phyloP scores from a whole-genome alignment of 2,113 vertebrate species.

The Zosterops hypoxanthus region DNA sequence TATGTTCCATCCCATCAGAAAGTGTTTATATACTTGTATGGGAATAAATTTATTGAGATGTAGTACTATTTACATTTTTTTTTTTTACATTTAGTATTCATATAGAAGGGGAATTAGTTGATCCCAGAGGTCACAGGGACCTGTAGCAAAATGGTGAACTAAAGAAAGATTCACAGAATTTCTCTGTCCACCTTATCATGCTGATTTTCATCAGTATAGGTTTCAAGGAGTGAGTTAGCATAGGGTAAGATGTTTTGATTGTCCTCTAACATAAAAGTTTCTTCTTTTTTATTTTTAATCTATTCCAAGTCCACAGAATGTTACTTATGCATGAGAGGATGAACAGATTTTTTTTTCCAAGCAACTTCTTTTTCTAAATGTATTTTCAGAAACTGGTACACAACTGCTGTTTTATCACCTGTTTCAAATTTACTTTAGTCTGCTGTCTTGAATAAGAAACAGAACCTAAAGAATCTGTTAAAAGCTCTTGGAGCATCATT shows the following conservation, averaged over 20 bases:
- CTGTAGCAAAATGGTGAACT: neutral
- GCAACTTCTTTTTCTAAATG: neutral
- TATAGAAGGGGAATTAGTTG: neutral
- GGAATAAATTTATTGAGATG: neutral
- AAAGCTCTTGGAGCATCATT: neutral
- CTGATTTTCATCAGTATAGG: neutral
- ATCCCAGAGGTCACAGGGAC: neutral
- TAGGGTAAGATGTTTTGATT: neutral
- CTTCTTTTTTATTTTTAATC: neutral
- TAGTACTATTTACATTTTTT: neutral
- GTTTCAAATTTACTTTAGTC: neutral
- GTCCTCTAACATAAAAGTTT: neutral
- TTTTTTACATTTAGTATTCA: neutral
- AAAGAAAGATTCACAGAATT: neutral
- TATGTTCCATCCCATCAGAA: neutral
- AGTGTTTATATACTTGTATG: neutral
- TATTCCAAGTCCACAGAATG: neutral
- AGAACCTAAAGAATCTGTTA: neutral
- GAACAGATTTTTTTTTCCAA: neutral
- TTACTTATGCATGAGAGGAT: neutral
- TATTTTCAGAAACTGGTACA: neutral
- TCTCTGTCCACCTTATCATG: neutral
- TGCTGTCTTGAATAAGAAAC: neutral
- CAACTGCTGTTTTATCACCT: neutral
- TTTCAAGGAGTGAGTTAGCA: neutral